A percentile compares a stretch with the other conserved stretches of the same genome.
phyloP scores from a whole-genome alignment of 2,113 vertebrate genomes.

The Gulo gulo region DNA sequence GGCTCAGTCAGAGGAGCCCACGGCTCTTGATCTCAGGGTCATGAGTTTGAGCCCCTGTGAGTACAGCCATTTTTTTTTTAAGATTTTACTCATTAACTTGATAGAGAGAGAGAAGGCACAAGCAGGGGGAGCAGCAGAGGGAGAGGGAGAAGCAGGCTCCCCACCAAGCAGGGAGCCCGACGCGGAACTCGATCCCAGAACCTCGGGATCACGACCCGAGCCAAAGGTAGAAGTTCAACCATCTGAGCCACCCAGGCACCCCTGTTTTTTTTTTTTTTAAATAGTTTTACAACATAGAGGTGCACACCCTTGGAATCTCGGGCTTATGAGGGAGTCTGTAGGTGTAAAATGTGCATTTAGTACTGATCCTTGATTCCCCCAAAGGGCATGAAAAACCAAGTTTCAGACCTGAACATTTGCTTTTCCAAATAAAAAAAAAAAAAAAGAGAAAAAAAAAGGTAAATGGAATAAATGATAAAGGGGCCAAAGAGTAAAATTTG shows the following conservation, averaged over 20 bases:
- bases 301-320: not conserved
- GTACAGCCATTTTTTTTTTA: too few species aligned
- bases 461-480: not conserved
- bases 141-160: too few species aligned
- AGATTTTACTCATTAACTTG: too few species aligned
- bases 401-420: not conserved
- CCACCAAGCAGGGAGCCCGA: too few species aligned
- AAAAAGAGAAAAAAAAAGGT: not conserved
- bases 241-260: too few species aligned
- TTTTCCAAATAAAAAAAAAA: constrained; percentile 10
- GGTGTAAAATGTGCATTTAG: not conserved
- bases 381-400: not conserved
- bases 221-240: too few species aligned
- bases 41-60: not conserved
- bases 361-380: not conserved
- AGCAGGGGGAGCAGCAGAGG: too few species aligned
- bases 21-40: not conserved
- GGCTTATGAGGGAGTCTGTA: not conserved
- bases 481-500: not conserved
- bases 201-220: too few species aligned
- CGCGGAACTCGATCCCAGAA: too few species aligned
- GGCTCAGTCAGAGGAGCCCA: not conserved
- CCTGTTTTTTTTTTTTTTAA: not conserved
- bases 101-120: too few species aligned
- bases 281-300: not conserved